phyloP scores from a whole-genome alignment of 1,140 invertebrate species.

The Nebria ingens region DNA sequence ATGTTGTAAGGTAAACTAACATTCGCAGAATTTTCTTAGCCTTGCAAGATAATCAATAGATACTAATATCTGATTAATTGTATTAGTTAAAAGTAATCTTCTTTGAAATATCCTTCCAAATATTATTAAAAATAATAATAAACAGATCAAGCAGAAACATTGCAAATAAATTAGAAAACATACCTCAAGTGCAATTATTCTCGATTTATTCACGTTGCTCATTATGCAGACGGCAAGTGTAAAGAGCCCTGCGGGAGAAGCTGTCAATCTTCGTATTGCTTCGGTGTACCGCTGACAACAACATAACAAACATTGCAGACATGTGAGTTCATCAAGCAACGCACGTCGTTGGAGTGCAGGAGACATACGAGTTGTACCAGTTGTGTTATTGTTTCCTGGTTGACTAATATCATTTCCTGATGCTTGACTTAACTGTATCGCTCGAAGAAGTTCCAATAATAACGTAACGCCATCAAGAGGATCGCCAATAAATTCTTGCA shows the following conservation, averaged over 20 bases:
- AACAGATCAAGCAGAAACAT: no score
- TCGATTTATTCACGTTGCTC: slow-evolving; percentile 72
- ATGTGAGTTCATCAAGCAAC: slow-evolving; percentile 77
- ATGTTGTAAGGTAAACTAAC: no score
- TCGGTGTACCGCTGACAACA: slow-evolving; percentile 66
- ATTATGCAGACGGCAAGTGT: slow-evolving; percentile 79
- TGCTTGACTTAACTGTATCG: slow-evolving; percentile 65
- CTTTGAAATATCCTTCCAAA: no score
- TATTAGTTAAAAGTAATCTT: no score
- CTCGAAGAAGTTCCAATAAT: slow-evolving; percentile 70
- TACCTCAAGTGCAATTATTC: slow-evolving; percentile 76
- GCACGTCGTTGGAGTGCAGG: slow-evolving; percentile 53
- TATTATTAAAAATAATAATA: no score
- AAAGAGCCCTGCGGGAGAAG: slow-evolving; percentile 71
- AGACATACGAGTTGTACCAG: slow-evolving; percentile 39
- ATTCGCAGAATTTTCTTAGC: no score
- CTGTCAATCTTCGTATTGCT: slow-evolving; percentile 58
- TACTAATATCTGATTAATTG: no score
- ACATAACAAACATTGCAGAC: slow-evolving; percentile 74
- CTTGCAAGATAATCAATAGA: no score
- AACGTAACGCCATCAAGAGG: slow-evolving; percentile 73
- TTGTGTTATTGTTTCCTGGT: slow-evolving; percentile 14
- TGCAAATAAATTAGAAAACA: no score
- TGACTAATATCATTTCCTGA: background rate
- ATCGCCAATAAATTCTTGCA: slow-evolving; percentile 77